Base-by-base conservation (phyloP, 1,140 invertebrate genomes). In the Bombus pascuorum region DNA sequence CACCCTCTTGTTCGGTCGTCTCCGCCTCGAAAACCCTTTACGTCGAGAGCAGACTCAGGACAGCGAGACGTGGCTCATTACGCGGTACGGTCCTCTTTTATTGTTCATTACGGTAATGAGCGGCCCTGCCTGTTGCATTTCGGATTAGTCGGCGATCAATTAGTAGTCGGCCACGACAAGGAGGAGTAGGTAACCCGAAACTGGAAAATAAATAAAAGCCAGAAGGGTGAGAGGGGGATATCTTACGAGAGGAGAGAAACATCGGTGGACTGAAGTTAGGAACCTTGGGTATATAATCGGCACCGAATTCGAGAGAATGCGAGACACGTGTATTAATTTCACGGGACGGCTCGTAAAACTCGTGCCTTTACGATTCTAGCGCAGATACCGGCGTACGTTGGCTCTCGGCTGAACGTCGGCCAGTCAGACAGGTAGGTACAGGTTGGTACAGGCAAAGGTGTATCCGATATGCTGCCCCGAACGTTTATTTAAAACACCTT, bases 271-370 rank as follows among this genome's bases (percentile, higher is more conserved):
- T 88, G 68, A 34, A 68, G 83, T 71, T 87, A 47, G 81, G 37
- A 25, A n/a, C 72, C 57, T 78, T 68, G 89, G 85, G 78, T 89
- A 87, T 81, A 90, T 90, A 91, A 92, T 93, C 91, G 91, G 89
- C 89, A 92, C 91, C 92, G 88, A 93, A 92, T 93, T 92, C 89
- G 90, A 90, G 92, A 91, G 89, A 91, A 91, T 89, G 90, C 91
- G 85, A 92, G 91, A 93, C 90, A 92, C 92, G 91, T 92, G 92
- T 93, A 92, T 93, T 93, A 93, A 93, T 93, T 92, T 92, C 92
- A 91, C 87, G 83, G 89, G 90, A 92, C 92, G 89, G 90, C 89
- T 93, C 92, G 92, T 93, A 92, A 93, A 92, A 90, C 91, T 89
- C 89, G 86, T 91, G 78, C 90, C 91, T 93, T 93, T 92, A 93